Evolutionary conservation across 2,113 vertebrate genomes (phyloP), one percentile per base, ranked within the genome.

Genomic region (Menidia beryllina): DNA sequence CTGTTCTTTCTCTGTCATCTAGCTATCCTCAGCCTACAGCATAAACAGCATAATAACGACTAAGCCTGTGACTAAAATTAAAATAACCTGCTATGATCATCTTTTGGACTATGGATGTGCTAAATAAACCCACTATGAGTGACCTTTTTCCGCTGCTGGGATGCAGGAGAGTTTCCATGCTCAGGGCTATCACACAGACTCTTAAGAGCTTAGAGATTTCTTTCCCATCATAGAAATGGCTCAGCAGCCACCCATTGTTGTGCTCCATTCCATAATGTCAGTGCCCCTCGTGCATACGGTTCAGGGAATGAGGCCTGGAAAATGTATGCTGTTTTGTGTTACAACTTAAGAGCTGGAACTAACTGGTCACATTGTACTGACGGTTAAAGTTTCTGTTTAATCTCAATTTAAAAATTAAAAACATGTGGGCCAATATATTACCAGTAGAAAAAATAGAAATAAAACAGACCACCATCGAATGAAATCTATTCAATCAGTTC

Each of bases 161-260:
- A 64, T 84, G 58, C 63, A 59, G 65, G 72, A 49, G 2, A 60
- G 38, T 77, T 85, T 59, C 66, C 73, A 74, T 56, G 61, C 75
- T 68, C 41, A 5, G 27, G 48, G 66, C 60, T 68, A 72, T 79
- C 63, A n/a, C 54, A 54, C 53, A 26, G 51, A 57, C 36, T 71
- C 58, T 54, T 11, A 69, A 80, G 68, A 66, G 69, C 72, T 63
- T 65, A 14, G 47, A 60, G 54, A 7, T 54, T 69, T 66, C 21
- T 60, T 62, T 47, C 60, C 74, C 69, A 70, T 81, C 69, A 58
- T 25, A 47, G 75, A 73, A 68, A 66, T 49, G 68, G 59, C 65
- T 39, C 21, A 2, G 25, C 62, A 64, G 60, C 27, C 54, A 60
- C 54, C 51, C 56, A 58, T 58, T 74, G 62, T 39, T 75, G 60